These are phyloP conservation scores for Trematocara macrostoma DNA, from an alignment of 2,113 vertebrate species.

Conservation along the genomic window DNA sequence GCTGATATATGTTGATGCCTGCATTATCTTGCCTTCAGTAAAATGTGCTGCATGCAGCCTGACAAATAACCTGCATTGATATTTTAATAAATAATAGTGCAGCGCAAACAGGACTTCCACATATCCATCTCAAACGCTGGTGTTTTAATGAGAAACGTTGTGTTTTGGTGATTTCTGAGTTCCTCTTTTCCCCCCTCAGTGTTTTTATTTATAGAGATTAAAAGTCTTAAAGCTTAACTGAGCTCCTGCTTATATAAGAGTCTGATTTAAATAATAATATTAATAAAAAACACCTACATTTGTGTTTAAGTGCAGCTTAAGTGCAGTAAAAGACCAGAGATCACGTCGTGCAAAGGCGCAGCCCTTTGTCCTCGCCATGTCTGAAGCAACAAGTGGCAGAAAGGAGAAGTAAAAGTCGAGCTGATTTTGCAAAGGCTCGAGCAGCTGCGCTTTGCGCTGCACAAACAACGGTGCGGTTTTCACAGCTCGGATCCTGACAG, in stretches of 20 bases:
- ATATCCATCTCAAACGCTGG: not conserved
- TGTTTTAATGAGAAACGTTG: not conserved
- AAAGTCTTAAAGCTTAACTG: not conserved
- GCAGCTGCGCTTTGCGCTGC: conserved; percentile 63
- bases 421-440: conserved; percentile 73
- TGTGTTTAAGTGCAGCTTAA: not conserved
- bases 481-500: conserved; percentile 47
- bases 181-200: not conserved
- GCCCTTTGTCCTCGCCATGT: not conserved
- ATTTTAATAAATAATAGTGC: not conserved
- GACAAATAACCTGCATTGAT: not conserved
- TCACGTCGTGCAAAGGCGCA: conserved; percentile 22
- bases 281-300: not conserved
- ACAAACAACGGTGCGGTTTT: conserved; percentile 68
- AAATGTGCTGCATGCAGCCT: not conserved
- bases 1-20: not conserved
- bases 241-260: not conserved
- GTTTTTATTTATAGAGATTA: not conserved
- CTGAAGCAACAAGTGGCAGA: conserved; percentile 36
- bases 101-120: not conserved
- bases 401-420: conserved; percentile 75
- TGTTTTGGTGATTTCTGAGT: not conserved
- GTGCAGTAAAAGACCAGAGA: not conserved
- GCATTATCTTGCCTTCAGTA: not conserved
- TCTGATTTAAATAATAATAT: not conserved